Base-by-base conservation (phyloP, 2,888 invertebrate genomes). In the Nymphalis polychloros region DNA sequence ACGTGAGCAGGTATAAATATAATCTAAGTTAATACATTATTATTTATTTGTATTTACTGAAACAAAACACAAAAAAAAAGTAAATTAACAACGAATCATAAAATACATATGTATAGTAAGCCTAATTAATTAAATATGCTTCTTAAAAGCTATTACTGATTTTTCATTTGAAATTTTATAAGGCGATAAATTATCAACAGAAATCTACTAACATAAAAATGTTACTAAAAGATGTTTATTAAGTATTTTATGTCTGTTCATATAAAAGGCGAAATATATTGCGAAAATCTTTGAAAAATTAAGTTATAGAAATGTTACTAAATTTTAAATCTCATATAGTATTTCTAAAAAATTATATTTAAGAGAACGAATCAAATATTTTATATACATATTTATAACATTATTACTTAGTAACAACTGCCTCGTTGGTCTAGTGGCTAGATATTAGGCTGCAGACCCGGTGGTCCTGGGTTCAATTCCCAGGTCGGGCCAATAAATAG, bases 151-250 rank as follows among this genome's bases (percentile, higher is more conserved):
- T 41, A 49, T 59, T 49, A 48, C 47, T 57, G 64, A 57, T 49
- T 57, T 17, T n/a, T 4, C 64, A 50, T 64, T 49, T 59, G 35
- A 64, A 49, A 49, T 47, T 59, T 49, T 49, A 59, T 41, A 48
- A 48, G 64, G 8, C 49, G 20, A 59, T 64, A 49, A 49, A 59
- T 53, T 27, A 63, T 64, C 49, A 59, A 64, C 35, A 50, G 64
- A 64, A 64, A 31, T 35, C 59, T 41, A 35, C 27, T 57, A 50
- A 50, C 20, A 50, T 50, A n/a, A 64, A 64, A 64, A 57, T 57
- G 57, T 20, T 41, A 19, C 57, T 64, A 48, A 20, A 41, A n/a
- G 31, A 47, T 57, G 63, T 64, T 57, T 64, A 64, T 64, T 64
- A 49, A 64, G n/a, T 49, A 49, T 64, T 49, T 59, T 59, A 50